A percentile compares a stretch with the other conserved stretches of the same genome.
These are phyloP conservation scores for Ormyrus labotus DNA, from an alignment of 2,888 invertebrate species.

Conservation along the genomic window DNA sequence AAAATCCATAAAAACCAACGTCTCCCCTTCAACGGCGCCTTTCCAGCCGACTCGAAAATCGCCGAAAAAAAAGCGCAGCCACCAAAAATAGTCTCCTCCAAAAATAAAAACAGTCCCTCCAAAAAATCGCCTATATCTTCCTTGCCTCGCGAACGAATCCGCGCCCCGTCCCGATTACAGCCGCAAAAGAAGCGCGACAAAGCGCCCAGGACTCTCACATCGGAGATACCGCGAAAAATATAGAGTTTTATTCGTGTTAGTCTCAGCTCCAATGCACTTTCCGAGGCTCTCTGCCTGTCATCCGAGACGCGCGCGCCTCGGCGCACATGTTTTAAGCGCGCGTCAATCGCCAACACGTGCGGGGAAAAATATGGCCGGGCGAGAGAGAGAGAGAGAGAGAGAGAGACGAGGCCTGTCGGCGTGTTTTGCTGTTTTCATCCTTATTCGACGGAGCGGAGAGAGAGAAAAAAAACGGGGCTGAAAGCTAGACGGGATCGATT, in stretches of 20 bases:
- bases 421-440: neutral
- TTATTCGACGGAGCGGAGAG: neutral
- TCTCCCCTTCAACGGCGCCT: neutral
- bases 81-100: conserved; percentile 34
- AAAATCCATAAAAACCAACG: conserved; percentile 11
- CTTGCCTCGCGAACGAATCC: neutral
- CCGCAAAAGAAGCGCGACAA: too few species aligned
- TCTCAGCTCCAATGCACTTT: neutral
- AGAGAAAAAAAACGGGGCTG: too few species aligned
- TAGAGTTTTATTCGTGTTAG: too few species aligned
- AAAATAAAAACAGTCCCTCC: conserved; percentile 4
- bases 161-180: neutral
- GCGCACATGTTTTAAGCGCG: conserved; percentile 12
- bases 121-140: neutral
- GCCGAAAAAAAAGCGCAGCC: conserved; percentile 12
- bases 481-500: too few species aligned
- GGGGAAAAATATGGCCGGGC: conserved; percentile 5
- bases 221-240: too few species aligned
- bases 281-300: neutral
- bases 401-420: too few species aligned
- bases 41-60: neutral
- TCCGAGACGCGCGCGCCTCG: neutral
- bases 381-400: neutral
- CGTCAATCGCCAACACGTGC: conserved; percentile 39
- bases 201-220: too few species aligned